Percentiles rank a stretch among this genome's conserved stretches.
Conservation (phyloP, 2,888 invertebrate genomes). For the Scaptomyza polygonia region DNA sequence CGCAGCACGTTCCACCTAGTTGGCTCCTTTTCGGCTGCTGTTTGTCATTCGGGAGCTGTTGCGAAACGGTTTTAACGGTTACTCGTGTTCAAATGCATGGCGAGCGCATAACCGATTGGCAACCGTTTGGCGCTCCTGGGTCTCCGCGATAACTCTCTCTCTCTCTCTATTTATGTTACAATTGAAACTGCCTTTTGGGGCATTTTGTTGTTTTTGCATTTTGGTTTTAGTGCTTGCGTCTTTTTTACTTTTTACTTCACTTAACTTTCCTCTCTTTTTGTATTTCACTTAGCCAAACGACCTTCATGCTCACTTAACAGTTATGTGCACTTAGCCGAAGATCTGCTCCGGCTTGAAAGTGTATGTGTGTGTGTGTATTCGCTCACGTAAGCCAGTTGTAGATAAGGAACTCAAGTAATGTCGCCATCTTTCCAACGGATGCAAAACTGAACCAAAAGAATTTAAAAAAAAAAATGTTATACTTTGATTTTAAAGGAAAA, state of each 20-base stretch:
- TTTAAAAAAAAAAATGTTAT: slow-evolving; percentile 4
- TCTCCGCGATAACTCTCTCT: slow-evolving; percentile 21
- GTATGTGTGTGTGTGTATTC: slow-evolving; percentile 18
- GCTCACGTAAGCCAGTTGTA: slow-evolving; percentile 56
- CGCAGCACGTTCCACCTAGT: slow-evolving; percentile 54
- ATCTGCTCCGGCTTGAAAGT: slow-evolving; percentile 35
- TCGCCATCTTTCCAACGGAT: slow-evolving; percentile 3
- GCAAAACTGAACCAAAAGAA: slow-evolving; percentile 13
- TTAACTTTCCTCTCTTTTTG: slow-evolving; percentile 19
- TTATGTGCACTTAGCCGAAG: slow-evolving; percentile 60
- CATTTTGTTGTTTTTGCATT: slow-evolving; percentile 22
- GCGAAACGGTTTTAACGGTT: slow-evolving; percentile 63
- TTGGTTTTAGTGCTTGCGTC: slow-evolving; percentile 27
- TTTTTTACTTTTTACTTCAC: slow-evolving; percentile 32
- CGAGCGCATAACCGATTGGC: slow-evolving; percentile 59
- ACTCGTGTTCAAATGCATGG: slow-evolving; percentile 14
- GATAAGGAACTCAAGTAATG: slow-evolving; percentile 23
- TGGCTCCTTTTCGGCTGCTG: slow-evolving; percentile 59
- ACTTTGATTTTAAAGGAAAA: neutral
- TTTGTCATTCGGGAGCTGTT: slow-evolving; percentile 37
- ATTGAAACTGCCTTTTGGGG: slow-evolving; percentile 5
- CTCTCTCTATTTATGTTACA: too few relatives aligned
- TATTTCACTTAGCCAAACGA: slow-evolving; percentile 60
- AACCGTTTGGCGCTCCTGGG: slow-evolving; percentile 48
- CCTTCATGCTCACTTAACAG: slow-evolving; percentile 74